Base-by-base conservation (phyloP, 2,797 vertebrate species). In the Acipenser transmontanus region DNA sequence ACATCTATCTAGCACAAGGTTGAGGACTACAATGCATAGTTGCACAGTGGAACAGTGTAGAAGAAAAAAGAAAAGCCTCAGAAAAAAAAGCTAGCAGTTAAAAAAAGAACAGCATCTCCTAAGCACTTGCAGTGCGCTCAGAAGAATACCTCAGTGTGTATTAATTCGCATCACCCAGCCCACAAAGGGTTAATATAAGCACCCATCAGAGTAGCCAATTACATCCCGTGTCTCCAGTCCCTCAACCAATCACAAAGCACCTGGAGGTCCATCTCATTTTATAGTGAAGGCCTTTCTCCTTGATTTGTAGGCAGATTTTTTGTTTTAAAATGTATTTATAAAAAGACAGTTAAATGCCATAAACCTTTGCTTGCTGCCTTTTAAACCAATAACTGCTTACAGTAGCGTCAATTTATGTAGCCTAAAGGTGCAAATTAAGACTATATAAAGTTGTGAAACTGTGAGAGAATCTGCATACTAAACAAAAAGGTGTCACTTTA, bases 21-120 rank as follows among this genome's bases (percentile, higher is more conserved):
- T 88, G 91, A 88, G 94, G 92, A 91, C 87, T 91, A 90, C 89
- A 91, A 95, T 98, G 97, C 96, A 98, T 97, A 99, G 96, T 94
- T 92, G 94, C 94, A 94, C 91, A 91, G 90, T 91, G 89, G 92
- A 91, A 91, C 91, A 89, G 89, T 90, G 85, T 85, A 81, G 78
- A 80, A 69, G 82, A 88, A 85, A 80, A 81, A 81, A 62, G 52
- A 49, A 65, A 7, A 69, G 78, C 54, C 7, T 74, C 66, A 77
- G 69, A 54, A 62, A 66, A 69, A 13, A 69, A 70, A 68, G 34
- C 60, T 61, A 61, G 60, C 60, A 61, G 60, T 61, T 61, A 20
- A 61, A 61, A 64, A 84, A 72, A 80, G 79, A 82, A 83, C 78
- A 76, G 84, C 81, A 80, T 85, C 89, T 93, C 93, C 92, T 91